Conservation (phyloP, 2,888 invertebrate species). For the Odontocolon sp. region DNA sequence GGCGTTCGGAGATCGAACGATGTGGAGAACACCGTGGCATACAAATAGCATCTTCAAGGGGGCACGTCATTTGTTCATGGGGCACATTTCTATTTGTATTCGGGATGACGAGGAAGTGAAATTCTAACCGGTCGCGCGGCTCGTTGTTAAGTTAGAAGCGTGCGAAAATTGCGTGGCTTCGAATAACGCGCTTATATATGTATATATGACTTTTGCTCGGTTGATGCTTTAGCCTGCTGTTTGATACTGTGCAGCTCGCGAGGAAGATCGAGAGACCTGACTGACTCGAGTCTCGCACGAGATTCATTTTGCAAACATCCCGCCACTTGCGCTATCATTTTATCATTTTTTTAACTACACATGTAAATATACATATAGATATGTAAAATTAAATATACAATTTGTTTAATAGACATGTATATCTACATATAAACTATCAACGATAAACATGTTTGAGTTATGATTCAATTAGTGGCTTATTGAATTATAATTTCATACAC, state of each 20-base stretch:
- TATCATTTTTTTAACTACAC: no score
- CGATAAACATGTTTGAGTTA: no score
- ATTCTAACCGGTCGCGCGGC: constrained; percentile 63
- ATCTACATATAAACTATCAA: no score
- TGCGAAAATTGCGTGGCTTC: constrained; percentile 67
- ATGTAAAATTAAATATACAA: no score
- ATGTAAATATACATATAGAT: no score
- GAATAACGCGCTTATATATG: constrained; percentile 19
- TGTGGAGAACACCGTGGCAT: constrained; percentile 11
- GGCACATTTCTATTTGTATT: constrained; percentile 67
- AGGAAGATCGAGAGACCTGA: constrained; percentile 36
- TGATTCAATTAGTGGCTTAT: no score
- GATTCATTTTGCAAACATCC: no score
- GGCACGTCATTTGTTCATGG: constrained; percentile 57
- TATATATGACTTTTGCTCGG: constrained; percentile 25
- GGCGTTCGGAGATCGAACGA: constrained; percentile 30
- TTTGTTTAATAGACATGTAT: no score
- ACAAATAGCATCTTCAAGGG: neutral
- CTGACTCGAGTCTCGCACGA: constrained; percentile 5
- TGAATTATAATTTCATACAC: no score
- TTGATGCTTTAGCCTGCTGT: no score
- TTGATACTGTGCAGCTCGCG: constrained; percentile 42
- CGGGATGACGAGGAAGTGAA: constrained; percentile 70
- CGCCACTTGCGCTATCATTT: no score
- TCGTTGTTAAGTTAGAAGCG: constrained; percentile 65